Conservation (phyloP, 2,888 invertebrate genomes). For the Cerceris ruficornis region DNA sequence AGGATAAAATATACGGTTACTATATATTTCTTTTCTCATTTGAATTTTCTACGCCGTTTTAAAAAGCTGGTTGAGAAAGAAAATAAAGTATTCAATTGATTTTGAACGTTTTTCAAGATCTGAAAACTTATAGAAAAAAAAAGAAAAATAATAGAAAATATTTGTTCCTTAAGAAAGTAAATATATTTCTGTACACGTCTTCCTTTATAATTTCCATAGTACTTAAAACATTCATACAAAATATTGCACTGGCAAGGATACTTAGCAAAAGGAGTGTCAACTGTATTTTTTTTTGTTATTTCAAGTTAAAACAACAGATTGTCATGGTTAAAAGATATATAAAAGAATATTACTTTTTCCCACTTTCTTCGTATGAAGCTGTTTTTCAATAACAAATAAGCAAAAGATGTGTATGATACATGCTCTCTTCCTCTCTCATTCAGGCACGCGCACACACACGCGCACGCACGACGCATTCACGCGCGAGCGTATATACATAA, state of each 20-base stretch:
- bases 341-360: slow-evolving; percentile 39
- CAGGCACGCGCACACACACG: slow-evolving; percentile 23
- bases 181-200: slow-evolving; percentile 46
- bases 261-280: slow-evolving; percentile 31
- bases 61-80: too few species aligned
- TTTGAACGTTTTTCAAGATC: slow-evolving; percentile 1
- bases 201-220: slow-evolving; percentile 16
- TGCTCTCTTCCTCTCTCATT: neutral
- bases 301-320: slow-evolving; percentile 56
- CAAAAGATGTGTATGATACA: slow-evolving; percentile 43
- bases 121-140: slow-evolving; percentile 38
- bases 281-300: slow-evolving; percentile 11
- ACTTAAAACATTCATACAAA: slow-evolving; percentile 50
- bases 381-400: slow-evolving; percentile 41
- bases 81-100: neutral
- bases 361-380: slow-evolving; percentile 44
- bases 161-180: slow-evolving; percentile 23
- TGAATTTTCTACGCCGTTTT: too few species aligned
- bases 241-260: slow-evolving; percentile 60
- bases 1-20: too few species aligned
- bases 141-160: slow-evolving; percentile 3
- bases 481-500: slow-evolving; percentile 10
- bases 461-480: neutral
- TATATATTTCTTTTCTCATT: too few species aligned
- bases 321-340: slow-evolving; percentile 62